Base-by-base conservation (phyloP, 2,797 vertebrate genomes). In the Natrix natrix region DNA sequence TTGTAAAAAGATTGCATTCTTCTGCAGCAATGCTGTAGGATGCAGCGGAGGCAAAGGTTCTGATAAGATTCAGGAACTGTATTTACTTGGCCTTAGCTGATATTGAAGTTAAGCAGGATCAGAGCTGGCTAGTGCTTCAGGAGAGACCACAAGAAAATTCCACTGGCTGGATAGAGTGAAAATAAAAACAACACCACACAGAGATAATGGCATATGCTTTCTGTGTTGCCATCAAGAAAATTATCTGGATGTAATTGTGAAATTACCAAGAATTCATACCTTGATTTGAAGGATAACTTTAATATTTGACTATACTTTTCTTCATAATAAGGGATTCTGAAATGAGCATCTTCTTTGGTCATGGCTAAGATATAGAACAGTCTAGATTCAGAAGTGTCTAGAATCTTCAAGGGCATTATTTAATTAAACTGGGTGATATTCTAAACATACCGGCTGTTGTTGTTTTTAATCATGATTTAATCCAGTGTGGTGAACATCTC, bases 401-500 rank as follows among this genome's bases (percentile, higher is more conserved):
- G 94, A 95, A 95, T 94, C 95, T 95, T 32, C 56, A 93, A 11
- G 91, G 93, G 90, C 86, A 93, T 94, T 94, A 92, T 93, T 97
- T 96, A 97, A 96, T 97, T 96, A 95, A 95, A 95, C 93, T 95
- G 87, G 43, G 86, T 96, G 93, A 94, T 92, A 94, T 88, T 14
- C 55, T 88, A 37, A 88, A 43, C 56, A 60, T 37, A 43, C 56
- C 13, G 2, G 24, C 17, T 78, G 16, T 37, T 37, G 2, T 37
- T 74, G 32, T 37, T 17, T 78, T 37, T 4, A 37, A 78, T 43
- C 32, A 78, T 37, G 69, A 78, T 78, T 78, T 78, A 78, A 37
- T 78, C 17, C 69, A 20, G 69, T 8, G 6, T 78, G 32, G 7
- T 1, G 1, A 74, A 37, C 14, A 37, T 74, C n/a, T 74, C n/a